Base-by-base conservation (phyloP, 2,888 invertebrate genomes). In the Stenodema calcarata region DNA sequence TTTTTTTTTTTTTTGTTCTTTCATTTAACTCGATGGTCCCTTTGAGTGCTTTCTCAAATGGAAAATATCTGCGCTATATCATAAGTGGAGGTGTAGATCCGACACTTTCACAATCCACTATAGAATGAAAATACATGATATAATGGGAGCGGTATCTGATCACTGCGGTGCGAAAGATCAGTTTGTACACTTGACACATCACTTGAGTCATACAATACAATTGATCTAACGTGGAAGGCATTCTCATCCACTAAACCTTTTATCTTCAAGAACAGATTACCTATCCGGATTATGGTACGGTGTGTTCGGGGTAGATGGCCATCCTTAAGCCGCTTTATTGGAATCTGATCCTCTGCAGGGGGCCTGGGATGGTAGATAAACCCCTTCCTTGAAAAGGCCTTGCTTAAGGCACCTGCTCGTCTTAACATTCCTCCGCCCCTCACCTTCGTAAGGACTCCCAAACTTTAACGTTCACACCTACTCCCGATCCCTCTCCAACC, bases 321-420 rank as follows among this genome's bases (percentile, higher is more conserved):
- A 23, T 23, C 3, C 23, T 27, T 18, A 62, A 62, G 62, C 62
- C 27, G 23, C 62, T 62, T 62, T 78, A 78, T 78, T 78, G 78
- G 78, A 78, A 78, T 44, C 44, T 78, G 78, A 78, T 78, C 78
- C 78, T 78, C 18, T 44, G 41, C 35, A 78, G 23, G 12, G 18
- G 18, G 78, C 44, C 44, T 44, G 78, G 78, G 42, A 41, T 23
- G 41, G 78, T 78, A 44, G 44, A 78, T 78, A 78, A 78, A 78
- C 44, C 42, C 44, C 41, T 28, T 27, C 27, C 62, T 62, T 62
- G 62, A 23, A 23, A 27, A 23, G 23, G 62, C 62, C 27, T 62
- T 12, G 47, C 47, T 16, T 14, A 3, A 12, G 16, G 23, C 62
- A 62, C 62, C 62, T 7, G 9, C 62, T 35, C 62, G 62, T 12